Evolutionary conservation across 2,113 vertebrate species (phyloP).

Genomic region (Maccullochella peelii): DNA sequence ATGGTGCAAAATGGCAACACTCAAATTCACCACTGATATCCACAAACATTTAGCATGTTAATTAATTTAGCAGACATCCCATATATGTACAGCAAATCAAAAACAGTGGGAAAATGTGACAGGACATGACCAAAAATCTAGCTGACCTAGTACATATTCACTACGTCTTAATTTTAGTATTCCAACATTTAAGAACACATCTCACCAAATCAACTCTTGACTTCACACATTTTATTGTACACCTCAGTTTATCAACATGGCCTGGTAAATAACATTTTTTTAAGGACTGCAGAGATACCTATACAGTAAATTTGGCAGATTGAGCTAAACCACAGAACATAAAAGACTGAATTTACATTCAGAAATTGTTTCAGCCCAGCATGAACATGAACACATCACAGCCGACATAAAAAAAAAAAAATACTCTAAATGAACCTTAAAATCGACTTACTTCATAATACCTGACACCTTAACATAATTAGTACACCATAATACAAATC

Average conservation of each 20-base stretch:
- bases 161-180: background rate
- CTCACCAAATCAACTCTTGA: slow-evolving; percentile 7
- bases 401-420: background rate
- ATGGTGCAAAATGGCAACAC: slow-evolving; percentile 60
- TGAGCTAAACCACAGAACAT: slow-evolving; percentile 35
- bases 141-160: slow-evolving; percentile 15
- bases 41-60: slow-evolving; percentile 51
- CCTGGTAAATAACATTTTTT: background rate
- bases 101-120: background rate
- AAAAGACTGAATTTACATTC: slow-evolving; percentile 34
- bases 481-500: slow-evolving; percentile 39
- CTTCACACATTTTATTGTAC: slow-evolving; percentile 24
- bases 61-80: slow-evolving; percentile 20
- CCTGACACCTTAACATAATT: slow-evolving; percentile 1
- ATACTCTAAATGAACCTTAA: background rate
- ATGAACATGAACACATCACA: slow-evolving; percentile 6
- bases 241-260: slow-evolving; percentile 9
- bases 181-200: slow-evolving; percentile 42
- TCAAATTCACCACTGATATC: slow-evolving; percentile 40
- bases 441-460: background rate
- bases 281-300: slow-evolving; percentile 13
- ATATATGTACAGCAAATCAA: slow-evolving; percentile 15
- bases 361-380: slow-evolving; percentile 21
- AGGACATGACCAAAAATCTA: background rate
- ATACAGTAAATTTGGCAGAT: slow-evolving; percentile 57